Evolutionary conservation across 2,888 invertebrate species (phyloP).

Genomic region (Heliconius aoede): DNA sequence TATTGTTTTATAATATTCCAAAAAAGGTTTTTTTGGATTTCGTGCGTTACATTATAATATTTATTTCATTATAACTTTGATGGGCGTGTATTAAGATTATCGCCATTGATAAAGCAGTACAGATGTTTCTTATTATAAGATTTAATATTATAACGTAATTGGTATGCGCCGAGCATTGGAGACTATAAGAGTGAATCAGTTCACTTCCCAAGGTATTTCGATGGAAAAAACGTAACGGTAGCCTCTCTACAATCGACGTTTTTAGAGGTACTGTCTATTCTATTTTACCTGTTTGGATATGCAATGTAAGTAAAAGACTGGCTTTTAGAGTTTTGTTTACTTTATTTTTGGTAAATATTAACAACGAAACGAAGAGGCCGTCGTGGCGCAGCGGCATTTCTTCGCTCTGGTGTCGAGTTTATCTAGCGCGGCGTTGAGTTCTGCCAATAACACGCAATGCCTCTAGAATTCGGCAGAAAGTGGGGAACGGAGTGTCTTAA

Average conservation of each 20-base stretch:
- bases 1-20: neutral
- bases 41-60: constrained; percentile 9
- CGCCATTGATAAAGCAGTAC: constrained; percentile 16
- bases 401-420: too few species aligned
- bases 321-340: neutral
- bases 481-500: too few species aligned
- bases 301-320: neutral
- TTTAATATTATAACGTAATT: constrained; percentile 27
- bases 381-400: too few species aligned
- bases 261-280: constrained; percentile 11
- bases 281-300: constrained; percentile 19
- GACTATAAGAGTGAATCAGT: constrained; percentile 26
- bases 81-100: constrained; percentile 27
- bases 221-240: constrained; percentile 28
- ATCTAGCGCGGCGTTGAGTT: too few species aligned
- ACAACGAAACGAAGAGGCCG: too few species aligned
- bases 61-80: neutral
- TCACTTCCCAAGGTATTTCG: constrained; percentile 26
- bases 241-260: constrained; percentile 9
- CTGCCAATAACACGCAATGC: too few species aligned
- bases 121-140: constrained; percentile 13
- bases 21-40: neutral
- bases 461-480: too few species aligned
- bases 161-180: constrained; percentile 26
- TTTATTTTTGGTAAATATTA: neutral